Evolutionary conservation across 2,113 vertebrate species (phyloP).

Genomic region (Catharus bicknelli): DNA sequence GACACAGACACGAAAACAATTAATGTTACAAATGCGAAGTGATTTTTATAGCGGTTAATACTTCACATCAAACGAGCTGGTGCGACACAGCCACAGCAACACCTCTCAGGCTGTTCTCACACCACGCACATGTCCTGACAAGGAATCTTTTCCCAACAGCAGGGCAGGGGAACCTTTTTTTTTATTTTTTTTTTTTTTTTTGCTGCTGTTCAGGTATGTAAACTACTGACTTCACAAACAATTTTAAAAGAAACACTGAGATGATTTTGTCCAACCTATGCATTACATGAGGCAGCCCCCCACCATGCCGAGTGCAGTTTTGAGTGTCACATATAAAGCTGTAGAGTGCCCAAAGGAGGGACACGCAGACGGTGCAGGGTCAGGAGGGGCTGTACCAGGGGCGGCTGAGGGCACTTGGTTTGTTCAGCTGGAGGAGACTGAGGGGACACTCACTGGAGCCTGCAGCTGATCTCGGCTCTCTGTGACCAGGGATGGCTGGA

Average conservation of each 20-base stretch:
- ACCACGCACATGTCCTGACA: fast-evolving
- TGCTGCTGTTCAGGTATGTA: fast-evolving
- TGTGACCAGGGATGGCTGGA: background rate
- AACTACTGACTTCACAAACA: background rate
- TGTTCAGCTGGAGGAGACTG: background rate
- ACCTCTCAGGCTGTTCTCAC: background rate
- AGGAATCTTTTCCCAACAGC: background rate
- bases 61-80: background rate
- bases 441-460: background rate
- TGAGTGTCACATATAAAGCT: background rate
- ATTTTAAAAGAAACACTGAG: background rate
- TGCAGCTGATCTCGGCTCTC: background rate
- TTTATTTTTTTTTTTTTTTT: background rate
- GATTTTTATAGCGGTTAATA: background rate
- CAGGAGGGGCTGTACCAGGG: background rate
- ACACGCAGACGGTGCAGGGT: fast-evolving
- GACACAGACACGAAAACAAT: fast-evolving
- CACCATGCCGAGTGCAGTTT: background rate
- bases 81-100: fast-evolving
- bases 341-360: background rate
- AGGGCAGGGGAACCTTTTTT: background rate
- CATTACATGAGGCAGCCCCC: background rate
- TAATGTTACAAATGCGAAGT: fast-evolving
- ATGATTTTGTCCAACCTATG: fast-evolving
- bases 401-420: too few species aligned